These are phyloP conservation scores for Erythrocercus mccallii DNA, from an alignment of 2,113 vertebrate genomes.

Conservation along the genomic window DNA sequence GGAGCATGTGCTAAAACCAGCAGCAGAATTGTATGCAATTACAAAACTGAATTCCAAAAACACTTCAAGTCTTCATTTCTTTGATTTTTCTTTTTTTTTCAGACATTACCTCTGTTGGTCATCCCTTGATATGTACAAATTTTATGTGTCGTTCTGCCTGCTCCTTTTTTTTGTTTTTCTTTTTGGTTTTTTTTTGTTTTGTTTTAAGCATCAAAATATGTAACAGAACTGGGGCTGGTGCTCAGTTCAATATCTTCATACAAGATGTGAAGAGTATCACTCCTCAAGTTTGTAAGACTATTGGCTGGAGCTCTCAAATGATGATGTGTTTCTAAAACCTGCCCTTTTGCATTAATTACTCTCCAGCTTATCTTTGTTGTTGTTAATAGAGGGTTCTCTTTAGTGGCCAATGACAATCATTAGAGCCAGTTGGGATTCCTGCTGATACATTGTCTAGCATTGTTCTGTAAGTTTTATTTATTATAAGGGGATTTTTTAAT, in stretches of 20 bases:
- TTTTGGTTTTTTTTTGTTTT: not conserved
- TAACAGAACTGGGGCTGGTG: not conserved
- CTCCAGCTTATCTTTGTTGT: not conserved
- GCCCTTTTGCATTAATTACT: not conserved
- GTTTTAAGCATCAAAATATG: not conserved
- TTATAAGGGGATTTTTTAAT: not conserved
- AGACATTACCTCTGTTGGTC: not conserved
- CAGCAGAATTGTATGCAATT: not conserved
- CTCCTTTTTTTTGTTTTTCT: not conserved
- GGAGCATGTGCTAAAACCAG: not conserved
- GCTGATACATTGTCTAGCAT: accelerated
- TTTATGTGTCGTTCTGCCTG: not conserved
- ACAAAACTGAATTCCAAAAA: not conserved
- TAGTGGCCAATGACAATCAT: not conserved
- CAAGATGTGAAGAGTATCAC: not conserved
- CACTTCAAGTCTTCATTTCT: not conserved
- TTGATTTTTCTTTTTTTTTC: not conserved
- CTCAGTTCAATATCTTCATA: not conserved
- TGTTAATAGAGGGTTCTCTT: not conserved
- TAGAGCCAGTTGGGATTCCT: not conserved
- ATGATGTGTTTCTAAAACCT: not conserved
- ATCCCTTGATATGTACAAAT: not conserved
- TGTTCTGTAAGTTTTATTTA: not conserved
- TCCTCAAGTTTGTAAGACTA: not conserved
- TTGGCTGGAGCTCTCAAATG: not conserved